A percentile compares a stretch with the other conserved stretches of the same genome.
Conservation (phyloP, 2,888 invertebrate species). For the Rhodophaea formosa region DNA sequence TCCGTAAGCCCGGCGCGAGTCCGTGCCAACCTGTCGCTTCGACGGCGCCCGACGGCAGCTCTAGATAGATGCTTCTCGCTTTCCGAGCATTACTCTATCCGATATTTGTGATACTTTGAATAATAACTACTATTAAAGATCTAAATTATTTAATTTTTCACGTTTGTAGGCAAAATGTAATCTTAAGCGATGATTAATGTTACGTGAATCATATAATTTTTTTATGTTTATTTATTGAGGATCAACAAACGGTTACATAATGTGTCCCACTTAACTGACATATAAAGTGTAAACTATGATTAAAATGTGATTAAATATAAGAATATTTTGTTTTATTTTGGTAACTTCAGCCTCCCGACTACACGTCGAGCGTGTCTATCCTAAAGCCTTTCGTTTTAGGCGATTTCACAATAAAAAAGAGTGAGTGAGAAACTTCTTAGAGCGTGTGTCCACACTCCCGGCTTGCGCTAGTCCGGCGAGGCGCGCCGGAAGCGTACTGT, state of each 20-base stretch:
- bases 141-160: conserved; percentile 82
- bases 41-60: conserved; percentile 32
- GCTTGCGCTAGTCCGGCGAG: too few relatives aligned
- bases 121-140: conserved; percentile 76
- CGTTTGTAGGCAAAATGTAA: conserved; percentile 71
- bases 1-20: not conserved
- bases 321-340: conserved; percentile 4
- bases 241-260: too few relatives aligned
- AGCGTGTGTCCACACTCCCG: too few relatives aligned
- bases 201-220: conserved; percentile 53
- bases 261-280: too few relatives aligned
- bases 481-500: too few relatives aligned
- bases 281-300: conserved; percentile 67
- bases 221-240: too few relatives aligned
- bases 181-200: conserved; percentile 64
- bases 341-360: too few relatives aligned
- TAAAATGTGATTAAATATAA: conserved; percentile 69
- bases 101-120: conserved; percentile 79
- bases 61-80: conserved; percentile 73
- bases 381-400: too few relatives aligned
- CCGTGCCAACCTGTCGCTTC: conserved; percentile 6
- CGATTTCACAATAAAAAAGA: too few relatives aligned
- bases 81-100: conserved; percentile 73
- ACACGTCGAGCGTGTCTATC: too few relatives aligned
- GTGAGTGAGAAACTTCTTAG: too few relatives aligned